Base-by-base conservation (phyloP, 2,888 invertebrate genomes). In the Drosophila ezoana region DNA sequence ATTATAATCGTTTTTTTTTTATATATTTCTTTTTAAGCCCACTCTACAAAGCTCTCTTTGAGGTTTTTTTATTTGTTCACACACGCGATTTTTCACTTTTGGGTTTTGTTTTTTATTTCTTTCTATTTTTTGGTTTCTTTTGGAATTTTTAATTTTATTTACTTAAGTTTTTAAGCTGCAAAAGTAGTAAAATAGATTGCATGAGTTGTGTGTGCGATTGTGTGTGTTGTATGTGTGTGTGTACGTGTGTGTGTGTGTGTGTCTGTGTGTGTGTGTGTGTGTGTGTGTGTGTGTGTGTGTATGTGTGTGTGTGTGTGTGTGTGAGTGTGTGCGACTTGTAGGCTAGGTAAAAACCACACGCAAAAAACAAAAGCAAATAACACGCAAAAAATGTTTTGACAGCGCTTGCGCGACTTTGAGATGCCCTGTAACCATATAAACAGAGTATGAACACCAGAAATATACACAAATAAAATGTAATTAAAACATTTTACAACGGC, bases 101-200 rank as follows among this genome's bases (percentile, higher is more conserved):
- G 56, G 11, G 32, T n/a, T 43, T 48, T 4, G 16, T 33, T 38
- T 23, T 69, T 59, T 33, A 14, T 58, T 58, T 40, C 40, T 47
- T 49, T 11, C 8, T 8, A 2, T 18, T 61, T 48, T 49, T 18
- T 40, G 40, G 4, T 6, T 52, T 53, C 38, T 44, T 53, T 33
- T 11, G 48, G 18, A 57, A 40, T 56, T 57, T 56, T 37, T 28
- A 38, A 38, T 60, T 60, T 60, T 59, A 48, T 68, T 70, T 62
- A 45, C 54, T 51, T 51, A 61, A 41, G 48, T 64, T 64, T 69
- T 57, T 57, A 71, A 67, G 66, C 71, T 75, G 74, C 71, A 71
- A 75, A 75, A 70, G 54, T 75, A 75, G 65, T 70, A 47, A 35
- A 40, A 58, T 43, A 61, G 63, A 47, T 58, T 58, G 37, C 54